phyloP scores from a whole-genome alignment of 2,797 vertebrate genomes.

The Dryobates pubescens region DNA sequence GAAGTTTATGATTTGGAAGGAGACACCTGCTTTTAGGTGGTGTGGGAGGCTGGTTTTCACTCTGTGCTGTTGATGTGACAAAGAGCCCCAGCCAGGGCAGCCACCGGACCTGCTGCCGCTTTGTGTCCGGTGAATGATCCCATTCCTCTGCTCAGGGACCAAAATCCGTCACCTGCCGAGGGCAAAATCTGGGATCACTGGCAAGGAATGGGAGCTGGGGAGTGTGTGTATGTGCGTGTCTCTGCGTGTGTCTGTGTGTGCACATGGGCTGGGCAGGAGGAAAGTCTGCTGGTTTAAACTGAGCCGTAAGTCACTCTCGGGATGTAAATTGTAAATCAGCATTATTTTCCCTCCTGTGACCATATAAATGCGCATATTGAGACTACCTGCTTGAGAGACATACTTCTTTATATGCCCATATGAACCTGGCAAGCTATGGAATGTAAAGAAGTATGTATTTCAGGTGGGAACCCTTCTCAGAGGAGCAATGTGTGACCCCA shows the following conservation, averaged over 20 bases:
- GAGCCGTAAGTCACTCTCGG: conserved; percentile 43
- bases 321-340: conserved; percentile 74
- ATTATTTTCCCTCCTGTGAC: conserved; percentile 62
- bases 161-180: not conserved
- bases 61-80: not conserved
- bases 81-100: not conserved
- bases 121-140: not conserved
- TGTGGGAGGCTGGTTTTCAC: not conserved
- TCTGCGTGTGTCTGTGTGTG: not conserved
- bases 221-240: not conserved
- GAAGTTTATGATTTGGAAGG: conserved; percentile 44
- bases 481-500: conserved; percentile 31
- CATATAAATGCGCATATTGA: conserved; percentile 73
- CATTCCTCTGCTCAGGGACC: not conserved
- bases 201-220: not conserved
- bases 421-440: conserved; percentile 98
- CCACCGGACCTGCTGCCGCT: not conserved
- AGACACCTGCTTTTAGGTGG: conserved; percentile 25
- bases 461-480: conserved; percentile 85
- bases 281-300: conserved; percentile 38
- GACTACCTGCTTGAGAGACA: conserved; percentile 93
- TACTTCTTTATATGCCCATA: conserved; percentile 99
- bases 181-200: not conserved
- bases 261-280: conserved; percentile 51
- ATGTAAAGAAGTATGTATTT: conserved; percentile 99